Conservation (phyloP, 1,140 invertebrate genomes). For the Achroia grisella region DNA sequence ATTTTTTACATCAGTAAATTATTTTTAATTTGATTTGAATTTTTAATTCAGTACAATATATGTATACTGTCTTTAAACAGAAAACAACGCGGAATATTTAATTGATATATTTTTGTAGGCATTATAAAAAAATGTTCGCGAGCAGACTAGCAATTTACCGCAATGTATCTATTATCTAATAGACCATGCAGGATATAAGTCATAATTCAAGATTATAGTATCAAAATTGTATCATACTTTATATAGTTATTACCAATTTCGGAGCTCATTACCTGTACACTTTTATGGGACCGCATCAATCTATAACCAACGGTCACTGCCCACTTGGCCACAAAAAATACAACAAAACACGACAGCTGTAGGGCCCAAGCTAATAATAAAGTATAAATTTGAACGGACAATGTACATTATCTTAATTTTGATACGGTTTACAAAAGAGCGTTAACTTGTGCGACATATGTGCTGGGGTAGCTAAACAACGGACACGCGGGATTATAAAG, state of each 20-base stretch:
- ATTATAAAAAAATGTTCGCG: too few relatives aligned
- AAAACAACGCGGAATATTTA: too few relatives aligned
- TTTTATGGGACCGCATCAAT: slow-evolving; percentile 47
- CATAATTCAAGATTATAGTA: slow-evolving; percentile 37
- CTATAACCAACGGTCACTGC: slow-evolving; percentile 48
- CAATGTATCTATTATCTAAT: slow-evolving; percentile 2
- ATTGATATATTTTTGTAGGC: too few relatives aligned
- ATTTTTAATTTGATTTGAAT: too few relatives aligned
- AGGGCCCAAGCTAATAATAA: slow-evolving; percentile 49
- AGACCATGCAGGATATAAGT: slow-evolving; percentile 34
- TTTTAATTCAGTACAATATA: too few relatives aligned
- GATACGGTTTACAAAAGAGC: slow-evolving; percentile 64
- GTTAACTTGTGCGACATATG: slow-evolving; percentile 61
- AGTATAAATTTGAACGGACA: slow-evolving; percentile 55
- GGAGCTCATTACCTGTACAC: slow-evolving; percentile 42
- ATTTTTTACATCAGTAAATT: too few relatives aligned
- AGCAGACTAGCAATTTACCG: too few relatives aligned
- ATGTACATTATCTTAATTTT: slow-evolving; percentile 64
- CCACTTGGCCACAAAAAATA: slow-evolving; percentile 47
- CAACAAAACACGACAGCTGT: slow-evolving; percentile 52
- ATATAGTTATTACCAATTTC: slow-evolving; percentile 60
- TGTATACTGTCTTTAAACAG: too few relatives aligned
- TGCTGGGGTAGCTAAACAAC: slow-evolving; percentile 20
- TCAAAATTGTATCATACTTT: slow-evolving; percentile 30
- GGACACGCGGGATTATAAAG: slow-evolving; percentile 21